phyloP scores from a whole-genome alignment of 1,140 invertebrate species.

The Heliothis virescens region DNA sequence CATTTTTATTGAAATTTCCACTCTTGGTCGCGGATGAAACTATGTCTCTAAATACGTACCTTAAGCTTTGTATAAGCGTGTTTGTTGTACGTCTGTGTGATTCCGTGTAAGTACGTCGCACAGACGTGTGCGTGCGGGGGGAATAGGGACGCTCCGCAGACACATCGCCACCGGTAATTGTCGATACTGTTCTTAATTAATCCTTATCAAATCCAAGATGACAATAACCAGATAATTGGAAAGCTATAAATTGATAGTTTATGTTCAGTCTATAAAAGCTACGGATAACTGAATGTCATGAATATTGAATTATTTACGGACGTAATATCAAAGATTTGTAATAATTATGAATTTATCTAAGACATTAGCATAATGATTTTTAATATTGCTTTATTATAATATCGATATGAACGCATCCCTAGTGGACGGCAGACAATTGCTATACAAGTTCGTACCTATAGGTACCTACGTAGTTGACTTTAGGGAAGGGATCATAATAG shows the following conservation, averaged over 20 bases:
- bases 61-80: conserved; percentile 73
- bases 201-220: conserved; percentile 12
- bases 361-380: conserved; percentile 44
- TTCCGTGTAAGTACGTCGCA: background rate
- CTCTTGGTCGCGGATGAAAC: conserved; percentile 79
- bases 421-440: conserved; percentile 73
- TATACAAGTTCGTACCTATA: conserved; percentile 75
- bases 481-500: conserved; percentile 84
- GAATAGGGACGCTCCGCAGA: conserved; percentile 35
- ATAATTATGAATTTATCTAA: conserved; percentile 35
- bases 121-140: conserved; percentile 45
- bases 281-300: conserved; percentile 7
- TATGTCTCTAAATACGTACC: conserved; percentile 79
- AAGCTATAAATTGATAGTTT: conserved; percentile 46
- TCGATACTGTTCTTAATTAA: conserved; percentile 41
- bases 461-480: conserved; percentile 75
- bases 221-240: conserved; percentile 41
- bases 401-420: conserved; percentile 63
- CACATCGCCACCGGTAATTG: conserved; percentile 38
- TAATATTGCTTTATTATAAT: conserved; percentile 45
- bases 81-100: conserved; percentile 50
- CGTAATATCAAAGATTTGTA: conserved; percentile 31
- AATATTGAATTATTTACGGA: conserved; percentile 33
- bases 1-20: conserved; percentile 85
- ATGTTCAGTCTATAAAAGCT: conserved; percentile 34